These are phyloP conservation scores for Platysteira castanea DNA, from an alignment of 2,113 vertebrate species.

Conservation along the genomic window DNA sequence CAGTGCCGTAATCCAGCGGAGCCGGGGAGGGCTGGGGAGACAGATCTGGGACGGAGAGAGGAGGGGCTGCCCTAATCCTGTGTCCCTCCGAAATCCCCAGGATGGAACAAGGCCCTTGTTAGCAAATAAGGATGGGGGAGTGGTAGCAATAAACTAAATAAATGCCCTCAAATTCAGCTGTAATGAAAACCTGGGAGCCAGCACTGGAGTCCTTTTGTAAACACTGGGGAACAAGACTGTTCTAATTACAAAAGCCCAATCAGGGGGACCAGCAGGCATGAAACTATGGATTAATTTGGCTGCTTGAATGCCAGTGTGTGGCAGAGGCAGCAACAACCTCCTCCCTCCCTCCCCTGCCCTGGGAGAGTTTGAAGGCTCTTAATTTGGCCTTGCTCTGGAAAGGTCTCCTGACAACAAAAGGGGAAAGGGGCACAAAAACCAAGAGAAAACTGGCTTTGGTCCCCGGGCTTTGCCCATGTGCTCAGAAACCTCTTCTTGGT, in stretches of 20 bases:
- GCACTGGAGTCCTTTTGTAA: not conserved
- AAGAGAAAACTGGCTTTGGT: not conserved
- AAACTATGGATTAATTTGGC: constrained; percentile 13
- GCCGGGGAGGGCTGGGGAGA: not conserved
- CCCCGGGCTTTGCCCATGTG: not conserved
- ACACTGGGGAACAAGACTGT: not conserved
- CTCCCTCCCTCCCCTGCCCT: not conserved
- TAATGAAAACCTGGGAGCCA: not conserved
- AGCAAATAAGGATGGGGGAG: not conserved
- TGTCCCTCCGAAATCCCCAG: not conserved
- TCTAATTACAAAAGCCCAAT: constrained; percentile 40
- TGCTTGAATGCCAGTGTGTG: not conserved
- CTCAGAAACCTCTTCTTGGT: not conserved
- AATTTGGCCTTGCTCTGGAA: not conserved
- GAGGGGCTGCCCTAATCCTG: not conserved
- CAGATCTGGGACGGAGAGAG: constrained; percentile 20
- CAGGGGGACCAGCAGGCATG: not conserved
- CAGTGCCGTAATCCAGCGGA: not conserved
- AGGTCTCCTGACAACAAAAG: not conserved
- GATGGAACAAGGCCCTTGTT: constrained; percentile 1
- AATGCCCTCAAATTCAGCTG: constrained; percentile 4
- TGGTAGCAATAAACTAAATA: constrained; percentile 23
- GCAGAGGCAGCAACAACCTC: not conserved
- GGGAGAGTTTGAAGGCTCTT: not conserved
- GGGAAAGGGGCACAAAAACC: not conserved